Percentiles rank a stretch among this genome's conserved stretches.
These are phyloP conservation scores for Mobula birostris DNA, from an alignment of 2,113 vertebrate species.

Conservation along the genomic window DNA sequence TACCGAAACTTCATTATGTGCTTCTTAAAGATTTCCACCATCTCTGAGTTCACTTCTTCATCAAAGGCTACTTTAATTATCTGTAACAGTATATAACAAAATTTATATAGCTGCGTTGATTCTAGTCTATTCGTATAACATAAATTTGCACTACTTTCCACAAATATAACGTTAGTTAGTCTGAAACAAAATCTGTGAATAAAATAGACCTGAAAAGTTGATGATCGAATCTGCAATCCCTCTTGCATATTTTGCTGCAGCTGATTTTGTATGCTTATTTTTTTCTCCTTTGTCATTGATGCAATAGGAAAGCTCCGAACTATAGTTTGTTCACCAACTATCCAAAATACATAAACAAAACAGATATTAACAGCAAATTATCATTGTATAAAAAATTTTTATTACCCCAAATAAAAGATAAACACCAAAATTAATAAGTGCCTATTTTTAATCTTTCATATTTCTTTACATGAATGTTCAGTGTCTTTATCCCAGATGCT, in stretches of 20 bases:
- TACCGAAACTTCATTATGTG: constrained; percentile 90
- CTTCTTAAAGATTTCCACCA: constrained; percentile 93
- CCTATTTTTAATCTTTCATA: neutral
- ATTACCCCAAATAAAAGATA: neutral
- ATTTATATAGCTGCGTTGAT: neutral
- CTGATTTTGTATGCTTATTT: constrained; percentile 89
- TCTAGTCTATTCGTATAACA: neutral
- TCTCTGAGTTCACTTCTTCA: constrained; percentile 91
- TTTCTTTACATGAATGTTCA: neutral
- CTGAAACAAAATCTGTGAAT: neutral
- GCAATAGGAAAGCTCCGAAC: constrained; percentile 88
- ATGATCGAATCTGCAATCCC: constrained; percentile 85
- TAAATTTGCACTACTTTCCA: neutral
- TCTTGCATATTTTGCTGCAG: constrained; percentile 94
- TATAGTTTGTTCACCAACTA: constrained; percentile 89
- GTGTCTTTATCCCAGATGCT: neutral
- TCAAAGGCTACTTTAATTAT: constrained; percentile 95
- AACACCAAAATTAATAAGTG: neutral
- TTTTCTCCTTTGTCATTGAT: constrained; percentile 91
- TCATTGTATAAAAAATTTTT: neutral
- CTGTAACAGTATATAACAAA: constrained; percentile 52
- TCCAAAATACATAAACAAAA: constrained; percentile 41
- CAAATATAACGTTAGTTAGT: neutral
- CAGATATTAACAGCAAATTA: neutral
- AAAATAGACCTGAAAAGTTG: constrained; percentile 81